These are phyloP conservation scores for Paramormyrops kingsleyae DNA, from an alignment of 2,113 vertebrate species.

Conservation along the genomic window DNA sequence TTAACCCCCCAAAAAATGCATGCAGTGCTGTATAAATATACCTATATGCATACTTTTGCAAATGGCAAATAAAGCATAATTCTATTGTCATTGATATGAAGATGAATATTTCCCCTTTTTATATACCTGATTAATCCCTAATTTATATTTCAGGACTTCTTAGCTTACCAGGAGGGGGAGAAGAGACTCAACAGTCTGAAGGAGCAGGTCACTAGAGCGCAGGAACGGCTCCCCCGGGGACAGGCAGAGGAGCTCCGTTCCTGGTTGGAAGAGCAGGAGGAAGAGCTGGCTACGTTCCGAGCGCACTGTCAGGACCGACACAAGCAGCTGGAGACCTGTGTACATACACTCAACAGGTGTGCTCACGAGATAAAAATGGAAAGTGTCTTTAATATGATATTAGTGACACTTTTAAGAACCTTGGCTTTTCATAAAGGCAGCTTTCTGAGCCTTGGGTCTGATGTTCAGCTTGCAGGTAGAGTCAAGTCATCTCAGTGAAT, in stretches of 20 bases:
- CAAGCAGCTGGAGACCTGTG: constrained; percentile 56
- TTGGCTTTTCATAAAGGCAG: not conserved
- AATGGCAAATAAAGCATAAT: not conserved
- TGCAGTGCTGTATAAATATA: not conserved
- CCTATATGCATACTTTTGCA: not conserved
- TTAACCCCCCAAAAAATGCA: not conserved
- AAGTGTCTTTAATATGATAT: not conserved
- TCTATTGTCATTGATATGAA: not conserved
- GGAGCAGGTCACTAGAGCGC: constrained; percentile 58
- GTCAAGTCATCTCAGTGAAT: constrained; percentile 47
- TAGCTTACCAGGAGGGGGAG: constrained; percentile 67
- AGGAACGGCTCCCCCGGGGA: constrained; percentile 60
- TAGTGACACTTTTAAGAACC: not conserved
- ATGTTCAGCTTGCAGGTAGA: constrained; percentile 53
- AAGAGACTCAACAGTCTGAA: constrained; percentile 66
- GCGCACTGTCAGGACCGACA: constrained; percentile 62
- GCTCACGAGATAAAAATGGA: not conserved
- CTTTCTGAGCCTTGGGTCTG: not conserved
- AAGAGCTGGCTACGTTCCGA: constrained; percentile 65
- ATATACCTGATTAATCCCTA: not conserved
- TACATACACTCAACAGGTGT: constrained; percentile 69
- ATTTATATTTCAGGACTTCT: constrained; percentile 62
- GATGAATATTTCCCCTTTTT: not conserved
- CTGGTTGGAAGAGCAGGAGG: constrained; percentile 71
- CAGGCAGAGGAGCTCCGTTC: constrained; percentile 57